phyloP scores from a whole-genome alignment of 1,140 invertebrate species.

The Panagrolaimus sp. region DNA sequence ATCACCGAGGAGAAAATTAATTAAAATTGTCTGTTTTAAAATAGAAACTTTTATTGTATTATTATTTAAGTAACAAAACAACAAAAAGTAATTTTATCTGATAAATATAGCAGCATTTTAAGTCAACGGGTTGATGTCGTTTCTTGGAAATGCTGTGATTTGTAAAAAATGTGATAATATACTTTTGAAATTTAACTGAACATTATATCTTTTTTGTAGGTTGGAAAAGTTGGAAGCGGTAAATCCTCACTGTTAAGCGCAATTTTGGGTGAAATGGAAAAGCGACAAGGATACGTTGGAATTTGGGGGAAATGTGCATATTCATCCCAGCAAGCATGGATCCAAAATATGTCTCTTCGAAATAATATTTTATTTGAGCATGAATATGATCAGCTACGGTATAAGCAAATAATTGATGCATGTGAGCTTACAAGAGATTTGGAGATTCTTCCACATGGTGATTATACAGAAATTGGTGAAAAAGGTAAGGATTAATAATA shows the following conservation, averaged over 20 bases:
- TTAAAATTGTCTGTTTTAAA: no score
- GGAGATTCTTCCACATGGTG: slow-evolving; percentile 60
- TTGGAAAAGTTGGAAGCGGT: slow-evolving; percentile 65
- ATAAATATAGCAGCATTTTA: no score
- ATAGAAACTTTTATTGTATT: no score
- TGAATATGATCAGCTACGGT: slow-evolving; percentile 67
- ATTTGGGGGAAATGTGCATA: slow-evolving; percentile 61
- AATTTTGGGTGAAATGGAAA: slow-evolving; percentile 64
- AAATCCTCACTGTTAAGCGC: slow-evolving; percentile 65
- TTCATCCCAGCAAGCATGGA: slow-evolving; percentile 87
- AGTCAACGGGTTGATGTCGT: no score
- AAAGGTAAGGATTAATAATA: slow-evolving; percentile 53
- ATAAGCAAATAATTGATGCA: slow-evolving; percentile 65
- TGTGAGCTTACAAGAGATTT: slow-evolving; percentile 61
- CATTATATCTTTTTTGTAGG: no score
- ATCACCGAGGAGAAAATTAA: no score
- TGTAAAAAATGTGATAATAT: no score
- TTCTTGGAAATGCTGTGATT: no score
- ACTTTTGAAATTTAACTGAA: neutral
- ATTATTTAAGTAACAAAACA: no score
- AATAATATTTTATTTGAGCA: slow-evolving; percentile 80
- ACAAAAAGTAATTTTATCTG: no score
- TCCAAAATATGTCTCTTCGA: slow-evolving; percentile 78
- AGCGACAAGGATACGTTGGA: slow-evolving; percentile 40
- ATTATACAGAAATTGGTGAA: slow-evolving; percentile 64